Percentiles rank a stretch among this genome's conserved stretches.
phyloP scores from a whole-genome alignment of 2,888 invertebrate genomes.

The Tetrapedia diversipes region DNA sequence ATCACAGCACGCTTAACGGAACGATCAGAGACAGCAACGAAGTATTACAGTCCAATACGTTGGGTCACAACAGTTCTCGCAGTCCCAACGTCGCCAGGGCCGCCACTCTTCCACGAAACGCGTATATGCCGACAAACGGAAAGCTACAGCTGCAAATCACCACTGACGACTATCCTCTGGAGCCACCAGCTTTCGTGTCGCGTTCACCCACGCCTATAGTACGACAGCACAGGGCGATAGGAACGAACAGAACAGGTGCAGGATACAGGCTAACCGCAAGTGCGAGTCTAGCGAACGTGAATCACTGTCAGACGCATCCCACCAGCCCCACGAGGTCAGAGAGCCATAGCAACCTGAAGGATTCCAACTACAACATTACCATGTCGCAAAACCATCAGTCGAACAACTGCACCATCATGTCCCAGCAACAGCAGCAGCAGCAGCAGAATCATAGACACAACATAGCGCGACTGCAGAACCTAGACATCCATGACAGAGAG shows the following conservation, averaged over 20 bases:
- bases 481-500: constrained; percentile 78
- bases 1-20: constrained; percentile 84
- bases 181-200: constrained; percentile 80
- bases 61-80: constrained; percentile 77
- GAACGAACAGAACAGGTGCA: constrained; percentile 64
- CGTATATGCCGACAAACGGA: constrained; percentile 83
- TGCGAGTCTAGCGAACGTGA: constrained; percentile 81
- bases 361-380: constrained; percentile 81
- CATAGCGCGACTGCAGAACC: constrained; percentile 75
- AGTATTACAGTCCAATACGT: constrained; percentile 77
- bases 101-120: constrained; percentile 89
- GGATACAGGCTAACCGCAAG: constrained; percentile 79
- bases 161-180: constrained; percentile 80
- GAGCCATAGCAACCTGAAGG: constrained; percentile 81
- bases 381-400: constrained; percentile 61
- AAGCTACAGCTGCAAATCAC: constrained; percentile 78
- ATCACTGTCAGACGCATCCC: constrained; percentile 79
- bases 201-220: constrained; percentile 80
- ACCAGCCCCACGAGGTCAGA: constrained; percentile 80
- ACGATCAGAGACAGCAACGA: constrained; percentile 84
- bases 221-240: constrained; percentile 74
- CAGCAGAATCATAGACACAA: constrained; percentile 75
- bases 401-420: constrained; percentile 55
- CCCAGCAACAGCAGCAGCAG: constrained; percentile 64
- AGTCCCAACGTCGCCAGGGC: constrained; percentile 84